These are phyloP conservation scores for Serripes groenlandicus DNA, from an alignment of 2,888 invertebrate species.

Conservation along the genomic window DNA sequence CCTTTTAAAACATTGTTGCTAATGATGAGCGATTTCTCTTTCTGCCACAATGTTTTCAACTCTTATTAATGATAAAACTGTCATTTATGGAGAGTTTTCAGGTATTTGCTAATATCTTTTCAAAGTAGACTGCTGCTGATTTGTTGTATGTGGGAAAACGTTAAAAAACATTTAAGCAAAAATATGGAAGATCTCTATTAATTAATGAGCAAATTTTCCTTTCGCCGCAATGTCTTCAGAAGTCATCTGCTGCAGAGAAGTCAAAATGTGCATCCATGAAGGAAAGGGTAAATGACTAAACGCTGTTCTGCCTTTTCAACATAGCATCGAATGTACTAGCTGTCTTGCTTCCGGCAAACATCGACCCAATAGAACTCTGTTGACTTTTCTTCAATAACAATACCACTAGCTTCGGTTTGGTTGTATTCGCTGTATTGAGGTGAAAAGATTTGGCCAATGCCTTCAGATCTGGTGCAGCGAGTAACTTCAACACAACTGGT, in stretches of 20 bases:
- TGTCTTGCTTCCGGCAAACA: slow-evolving; percentile 75
- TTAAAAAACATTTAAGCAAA: too few species aligned
- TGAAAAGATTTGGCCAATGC: slow-evolving; percentile 85
- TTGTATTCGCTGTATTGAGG: slow-evolving; percentile 71
- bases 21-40: too few species aligned
- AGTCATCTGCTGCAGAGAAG: not conserved
- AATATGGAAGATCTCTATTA: too few species aligned
- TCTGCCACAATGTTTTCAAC: too few species aligned
- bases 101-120: too few species aligned
- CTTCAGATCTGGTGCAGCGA: slow-evolving; percentile 85
- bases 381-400: slow-evolving; percentile 84
- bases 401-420: slow-evolving; percentile 77
- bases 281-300: not conserved
- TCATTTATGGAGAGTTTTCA: too few species aligned
- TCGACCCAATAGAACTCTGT: slow-evolving; percentile 79
- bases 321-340: slow-evolving; percentile 65
- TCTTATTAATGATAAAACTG: too few species aligned
- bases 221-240: not conserved
- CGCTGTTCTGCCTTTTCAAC: slow-evolving; percentile 74
- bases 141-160: too few species aligned
- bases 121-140: too few species aligned
- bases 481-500: slow-evolving; percentile 80
- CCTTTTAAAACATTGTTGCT: too few species aligned
- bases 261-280: too few species aligned
- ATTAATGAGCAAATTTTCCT: too few species aligned